phyloP scores from a whole-genome alignment of 2,113 vertebrate genomes.

The Eretmochelys imbricata region DNA sequence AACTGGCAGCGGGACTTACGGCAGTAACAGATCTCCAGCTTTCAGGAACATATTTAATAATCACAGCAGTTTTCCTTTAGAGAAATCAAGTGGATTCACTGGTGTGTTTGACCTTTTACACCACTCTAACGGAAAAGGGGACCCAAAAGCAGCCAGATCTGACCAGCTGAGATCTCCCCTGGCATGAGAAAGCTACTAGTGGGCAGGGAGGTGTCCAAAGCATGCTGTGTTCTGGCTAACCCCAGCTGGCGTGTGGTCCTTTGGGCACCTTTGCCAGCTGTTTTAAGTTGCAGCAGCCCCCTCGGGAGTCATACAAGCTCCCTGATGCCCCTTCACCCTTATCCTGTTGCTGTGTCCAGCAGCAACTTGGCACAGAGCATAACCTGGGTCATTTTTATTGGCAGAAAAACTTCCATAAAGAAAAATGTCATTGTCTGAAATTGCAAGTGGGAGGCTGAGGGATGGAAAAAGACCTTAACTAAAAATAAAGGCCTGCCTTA shows the following conservation, averaged over 20 bases:
- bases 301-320: not conserved
- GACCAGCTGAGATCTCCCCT: not conserved
- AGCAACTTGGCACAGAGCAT: not conserved
- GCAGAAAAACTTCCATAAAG: not conserved
- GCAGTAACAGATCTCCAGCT: not conserved
- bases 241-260: not conserved
- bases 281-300: not conserved
- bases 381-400: not conserved
- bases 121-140: too few relatives aligned
- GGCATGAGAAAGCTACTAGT: accelerated
- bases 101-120: accelerated
- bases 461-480: not conserved
- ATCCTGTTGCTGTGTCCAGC: not conserved
- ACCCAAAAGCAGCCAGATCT: accelerated
- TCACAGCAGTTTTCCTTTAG: not conserved
- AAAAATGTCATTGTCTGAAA: not conserved
- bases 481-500: not conserved
- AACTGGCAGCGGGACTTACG: not conserved
- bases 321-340: not conserved
- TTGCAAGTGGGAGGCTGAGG: not conserved
- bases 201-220: not conserved
- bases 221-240: not conserved
- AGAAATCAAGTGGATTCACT: not conserved
- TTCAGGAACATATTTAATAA: not conserved
- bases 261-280: not conserved